These are phyloP conservation scores for Oscheius sp. DNA, from an alignment of 2,888 invertebrate species.

Conservation along the genomic window DNA sequence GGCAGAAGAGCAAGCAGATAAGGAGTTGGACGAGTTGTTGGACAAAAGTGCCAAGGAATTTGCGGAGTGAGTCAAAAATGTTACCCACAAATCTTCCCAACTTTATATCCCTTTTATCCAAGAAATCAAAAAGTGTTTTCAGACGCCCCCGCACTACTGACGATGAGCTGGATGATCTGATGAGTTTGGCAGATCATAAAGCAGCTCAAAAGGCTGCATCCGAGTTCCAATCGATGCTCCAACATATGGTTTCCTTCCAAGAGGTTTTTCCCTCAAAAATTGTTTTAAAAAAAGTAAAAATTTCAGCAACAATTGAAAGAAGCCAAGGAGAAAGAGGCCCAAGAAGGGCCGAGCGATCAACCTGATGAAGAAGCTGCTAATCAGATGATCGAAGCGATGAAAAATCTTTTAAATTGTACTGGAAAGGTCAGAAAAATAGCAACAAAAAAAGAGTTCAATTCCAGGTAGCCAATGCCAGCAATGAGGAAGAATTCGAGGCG, in stretches of 20 bases:
- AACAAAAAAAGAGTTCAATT: background rate
- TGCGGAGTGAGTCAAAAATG: conserved; percentile 36
- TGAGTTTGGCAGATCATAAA: conserved; percentile 48
- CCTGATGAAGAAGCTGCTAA: conserved; percentile 48
- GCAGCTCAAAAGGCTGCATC: conserved; percentile 56
- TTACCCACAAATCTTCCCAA: background rate
- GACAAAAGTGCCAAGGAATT: conserved; percentile 40
- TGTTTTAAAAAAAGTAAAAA: background rate
- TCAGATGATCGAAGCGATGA: conserved; percentile 56
- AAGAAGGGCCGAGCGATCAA: conserved; percentile 19
- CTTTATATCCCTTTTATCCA: background rate
- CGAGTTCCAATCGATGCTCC: conserved; percentile 55
- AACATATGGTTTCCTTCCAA: conserved; percentile 54
- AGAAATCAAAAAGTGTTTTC: background rate
- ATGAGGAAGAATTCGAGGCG: conserved; percentile 46
- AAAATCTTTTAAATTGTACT: conserved; percentile 37
- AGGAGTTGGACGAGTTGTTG: conserved; percentile 41
- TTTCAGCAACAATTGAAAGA: conserved; percentile 21
- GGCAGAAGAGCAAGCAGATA: conserved; percentile 23
- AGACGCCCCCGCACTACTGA: conserved; percentile 39
- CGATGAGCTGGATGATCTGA: conserved; percentile 55
- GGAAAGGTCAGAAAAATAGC: conserved; percentile 13
- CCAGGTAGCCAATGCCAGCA: conserved; percentile 44
- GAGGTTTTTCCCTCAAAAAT: conserved; percentile 43
- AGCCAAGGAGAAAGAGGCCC: conserved; percentile 8